These are phyloP conservation scores for Aproaerema taeniolella DNA, from an alignment of 2,888 invertebrate species.

Conservation along the genomic window DNA sequence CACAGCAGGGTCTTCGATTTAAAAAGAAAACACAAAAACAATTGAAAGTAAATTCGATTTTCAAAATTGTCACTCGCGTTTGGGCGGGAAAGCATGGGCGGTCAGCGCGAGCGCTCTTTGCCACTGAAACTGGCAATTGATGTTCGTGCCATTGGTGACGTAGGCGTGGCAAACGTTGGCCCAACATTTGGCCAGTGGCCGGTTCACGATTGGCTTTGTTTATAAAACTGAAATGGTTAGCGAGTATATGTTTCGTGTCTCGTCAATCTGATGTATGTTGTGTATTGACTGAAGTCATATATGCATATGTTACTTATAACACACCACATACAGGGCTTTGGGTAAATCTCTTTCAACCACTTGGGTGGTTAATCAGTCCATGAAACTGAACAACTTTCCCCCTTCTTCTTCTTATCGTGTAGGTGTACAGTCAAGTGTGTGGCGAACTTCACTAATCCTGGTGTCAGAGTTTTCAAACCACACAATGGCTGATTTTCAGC, in stretches of 20 bases:
- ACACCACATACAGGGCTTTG: too few relatives aligned
- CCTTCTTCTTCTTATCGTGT: too few relatives aligned
- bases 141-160: constrained; percentile 38
- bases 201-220: constrained; percentile 35
- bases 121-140: constrained; percentile 52
- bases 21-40: constrained; percentile 27
- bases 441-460: too few relatives aligned
- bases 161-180: constrained; percentile 29
- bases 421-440: too few relatives aligned
- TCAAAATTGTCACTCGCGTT: constrained; percentile 55
- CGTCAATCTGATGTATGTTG: neutral
- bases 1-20: constrained; percentile 25
- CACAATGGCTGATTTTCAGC: too few relatives aligned
- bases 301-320: too few relatives aligned
- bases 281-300: too few relatives aligned
- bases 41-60: constrained; percentile 33
- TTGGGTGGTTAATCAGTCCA: too few relatives aligned
- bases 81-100: constrained; percentile 52
- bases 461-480: too few relatives aligned
- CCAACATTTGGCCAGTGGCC: constrained; percentile 22
- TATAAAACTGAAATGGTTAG: constrained; percentile 27
- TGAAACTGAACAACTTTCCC: too few relatives aligned
- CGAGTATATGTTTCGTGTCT: constrained; percentile 32
- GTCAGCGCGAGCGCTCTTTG: constrained; percentile 59
- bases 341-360: too few relatives aligned